Conservation (phyloP, 2,888 invertebrate genomes). For the Coenonympha glycerion region DNA sequence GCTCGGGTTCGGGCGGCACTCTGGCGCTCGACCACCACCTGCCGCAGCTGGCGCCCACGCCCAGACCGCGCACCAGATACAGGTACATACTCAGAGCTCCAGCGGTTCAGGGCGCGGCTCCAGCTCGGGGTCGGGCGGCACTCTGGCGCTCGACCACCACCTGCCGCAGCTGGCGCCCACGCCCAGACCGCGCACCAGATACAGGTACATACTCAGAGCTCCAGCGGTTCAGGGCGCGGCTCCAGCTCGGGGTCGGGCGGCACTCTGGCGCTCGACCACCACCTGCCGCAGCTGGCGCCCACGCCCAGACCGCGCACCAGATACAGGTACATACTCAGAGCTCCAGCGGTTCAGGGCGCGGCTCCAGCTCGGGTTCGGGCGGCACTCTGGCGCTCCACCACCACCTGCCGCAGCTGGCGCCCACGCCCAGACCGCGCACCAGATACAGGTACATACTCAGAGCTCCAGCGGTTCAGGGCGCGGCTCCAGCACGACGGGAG, state of each 20-base stretch:
- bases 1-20: conserved; percentile 63
- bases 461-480: no score
- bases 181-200: conserved; percentile 57
- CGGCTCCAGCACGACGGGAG: no score
- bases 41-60: conserved; percentile 56
- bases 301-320: conserved; percentile 57
- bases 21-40: conserved; percentile 45
- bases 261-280: conserved; percentile 42
- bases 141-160: conserved; percentile 43
- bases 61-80: conserved; percentile 58
- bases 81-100: conserved; percentile 60
- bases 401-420: conserved; percentile 56
- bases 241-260: conserved; percentile 68
- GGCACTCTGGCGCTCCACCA: conserved; percentile 44
- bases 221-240: conserved; percentile 68
- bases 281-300: conserved; percentile 56
- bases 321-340: conserved; percentile 59
- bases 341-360: conserved; percentile 68
- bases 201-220: conserved; percentile 60
- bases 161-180: conserved; percentile 58
- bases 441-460: conserved; percentile 66
- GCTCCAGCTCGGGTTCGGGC: conserved; percentile 67
- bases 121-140: conserved; percentile 63
- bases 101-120: conserved; percentile 70
- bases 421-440: conserved; percentile 56